phyloP scores from a whole-genome alignment of 1,140 invertebrate genomes.

The Heterodera schachtii region DNA sequence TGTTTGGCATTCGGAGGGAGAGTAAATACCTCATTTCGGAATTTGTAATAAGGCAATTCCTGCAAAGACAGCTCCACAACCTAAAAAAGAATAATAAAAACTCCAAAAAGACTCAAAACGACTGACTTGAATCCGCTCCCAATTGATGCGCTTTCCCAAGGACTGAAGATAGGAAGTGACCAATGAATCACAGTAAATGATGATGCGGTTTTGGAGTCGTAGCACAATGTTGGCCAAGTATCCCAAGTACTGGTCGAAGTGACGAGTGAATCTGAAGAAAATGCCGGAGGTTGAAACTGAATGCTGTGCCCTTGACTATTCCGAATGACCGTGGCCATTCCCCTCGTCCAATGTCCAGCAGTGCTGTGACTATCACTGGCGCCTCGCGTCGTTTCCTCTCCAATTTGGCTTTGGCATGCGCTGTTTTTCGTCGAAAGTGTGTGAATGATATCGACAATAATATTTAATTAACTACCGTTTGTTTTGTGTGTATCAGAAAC shows the following conservation, averaged over 20 bases:
- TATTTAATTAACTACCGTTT: not conserved
- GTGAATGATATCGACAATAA: not conserved
- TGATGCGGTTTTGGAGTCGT: constrained; percentile 42
- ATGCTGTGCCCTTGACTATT: not conserved
- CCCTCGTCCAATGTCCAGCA: constrained; percentile 57
- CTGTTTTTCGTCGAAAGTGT: not conserved
- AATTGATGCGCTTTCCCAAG: constrained; percentile 29
- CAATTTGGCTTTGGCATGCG: not conserved
- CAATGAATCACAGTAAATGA: constrained; percentile 50
- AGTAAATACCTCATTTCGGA: constrained; percentile 18
- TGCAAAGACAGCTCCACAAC: constrained; percentile 37
- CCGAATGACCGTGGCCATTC: constrained; percentile 37
- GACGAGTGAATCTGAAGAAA: constrained; percentile 37
- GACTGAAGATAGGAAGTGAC: constrained; percentile 38
- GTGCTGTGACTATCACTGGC: constrained; percentile 43
- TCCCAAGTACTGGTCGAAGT: constrained; percentile 44
- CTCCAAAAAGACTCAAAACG: not conserved
- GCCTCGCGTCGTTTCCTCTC: constrained; percentile 19
- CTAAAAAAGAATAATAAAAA: constrained; percentile 19
- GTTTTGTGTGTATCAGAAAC: not conserved
- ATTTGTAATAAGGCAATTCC: constrained; percentile 52
- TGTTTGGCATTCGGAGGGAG: not conserved
- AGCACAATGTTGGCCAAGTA: constrained; percentile 47
- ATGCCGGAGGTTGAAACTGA: not conserved
- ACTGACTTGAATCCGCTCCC: constrained; percentile 41